Base-by-base conservation (phyloP, 2,888 invertebrate species). In the Labia minor region DNA sequence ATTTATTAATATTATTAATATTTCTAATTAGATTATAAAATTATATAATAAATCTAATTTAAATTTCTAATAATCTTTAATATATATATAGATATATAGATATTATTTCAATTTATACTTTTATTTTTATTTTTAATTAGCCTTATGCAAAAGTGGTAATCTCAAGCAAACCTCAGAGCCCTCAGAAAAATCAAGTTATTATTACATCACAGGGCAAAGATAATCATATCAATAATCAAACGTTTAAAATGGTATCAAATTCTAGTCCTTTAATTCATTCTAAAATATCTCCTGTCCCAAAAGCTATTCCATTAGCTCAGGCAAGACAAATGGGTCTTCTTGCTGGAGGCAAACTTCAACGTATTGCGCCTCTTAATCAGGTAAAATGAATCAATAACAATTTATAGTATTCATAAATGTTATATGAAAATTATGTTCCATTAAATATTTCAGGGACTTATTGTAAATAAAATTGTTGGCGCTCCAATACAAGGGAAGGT, bases 261-360 rank as follows among this genome's bases (percentile, higher is more conserved):
- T 67, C 73, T 1, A 70, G 75, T 1, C 74, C 67, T 69, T 73
- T 73, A 62, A 72, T 72, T 37, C 71, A 79, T 19, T 73, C 77
- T 37, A 78, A 65, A 33, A 65, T 67, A 64, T 65, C 63, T 19
- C 67, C 64, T 49, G 69, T 68, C 61, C 67, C 84, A 4, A 86
- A 86, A 76, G 84, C 86, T 0, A 83, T 86, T 63, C 85, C 86
- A 11, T 76, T 86, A 65, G 83, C 84, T 49, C 85, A 86, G 74
- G 85, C 86, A 0, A 83, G 84, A 71, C 83, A 85, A 73, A 82
- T 85, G 81, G 85, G 85, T 19, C 74, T 85, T 21, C 71, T 84
- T 19, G 74, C 80, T 8, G 74, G 79, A 6, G 79, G 79, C 62
- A 82, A 83, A 73, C 74, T 81, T 19, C 79, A 78, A 71, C 80